Base-by-base conservation (phyloP, 2,113 vertebrate species). In the Chroicocephalus ridibundus region DNA sequence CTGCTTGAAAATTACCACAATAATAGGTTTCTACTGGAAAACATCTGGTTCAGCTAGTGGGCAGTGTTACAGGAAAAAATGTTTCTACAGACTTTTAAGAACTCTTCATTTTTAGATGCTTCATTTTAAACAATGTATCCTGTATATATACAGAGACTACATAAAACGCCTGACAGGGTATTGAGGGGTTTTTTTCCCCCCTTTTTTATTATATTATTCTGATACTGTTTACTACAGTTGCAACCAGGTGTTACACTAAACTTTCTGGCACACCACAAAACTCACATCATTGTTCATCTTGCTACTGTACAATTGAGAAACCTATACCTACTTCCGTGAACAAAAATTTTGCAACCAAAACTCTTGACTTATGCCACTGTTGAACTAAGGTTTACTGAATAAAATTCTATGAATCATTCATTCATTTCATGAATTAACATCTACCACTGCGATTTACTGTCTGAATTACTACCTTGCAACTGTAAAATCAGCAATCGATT, bases 31-130 rank as follows among this genome's bases (percentile, higher is more conserved):
- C 26, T 29, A 29, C 46, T 32, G 42, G 40, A 75, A 57, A 93
- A 70, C 8, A 31, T 27, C n/a, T 36, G 11, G 6, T 54, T 84
- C 24, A 29, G 26, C 11, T 31, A 57, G 66, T 1, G 1, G 3
- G 21, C 17, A 71, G 24, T 58, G 62, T 64, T n/a, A 78, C 49
- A 60, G 25, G 24, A 58, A 5, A 20, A 36, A 38, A 25, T 1
- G 4, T 44, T 81, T 40, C 18, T 6, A 55, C 0, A 27, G 22
- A 20, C 7, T 38, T 61, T 5, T 0, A 7, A 68, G 66, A 77
- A 11, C 7, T 44, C 31, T 71, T 66, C 13, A 13, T 66, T 89
- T 88, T 71, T 34, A 86, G 31, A 52, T 38, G 17, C 6, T 58
- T 49, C 6, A 36, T 49, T 86, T 83, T 72, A 83, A 69, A 76